Evolutionary conservation across 2,888 invertebrate genomes (phyloP).

Genomic region (Sarcophaga caerulescens): DNA sequence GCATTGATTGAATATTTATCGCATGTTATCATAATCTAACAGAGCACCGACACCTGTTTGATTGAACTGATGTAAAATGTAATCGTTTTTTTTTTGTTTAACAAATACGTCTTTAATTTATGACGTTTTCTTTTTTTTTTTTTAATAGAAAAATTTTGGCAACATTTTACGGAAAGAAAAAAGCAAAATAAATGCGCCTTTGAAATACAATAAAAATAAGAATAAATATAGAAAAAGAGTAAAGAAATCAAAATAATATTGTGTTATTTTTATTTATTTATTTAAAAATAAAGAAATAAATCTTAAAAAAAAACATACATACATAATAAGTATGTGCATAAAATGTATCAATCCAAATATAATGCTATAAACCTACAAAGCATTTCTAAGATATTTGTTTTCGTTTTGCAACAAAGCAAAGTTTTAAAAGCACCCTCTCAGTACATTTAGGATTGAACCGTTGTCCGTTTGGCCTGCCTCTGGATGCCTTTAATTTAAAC

Average conservation of each 20-base stretch:
- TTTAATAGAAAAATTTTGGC: constrained; percentile 34
- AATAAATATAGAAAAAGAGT: constrained; percentile 13
- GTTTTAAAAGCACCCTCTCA: no score
- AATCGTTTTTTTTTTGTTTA: no score
- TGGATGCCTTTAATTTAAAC: no score
- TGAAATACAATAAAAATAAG: constrained; percentile 31
- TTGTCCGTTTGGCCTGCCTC: no score
- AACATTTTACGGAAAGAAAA: constrained; percentile 31
- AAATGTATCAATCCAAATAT: no score
- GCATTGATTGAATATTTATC: not conserved
- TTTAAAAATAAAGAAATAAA: not conserved
- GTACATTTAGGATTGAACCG: no score
- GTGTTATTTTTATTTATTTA: not conserved
- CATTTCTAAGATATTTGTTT: no score
- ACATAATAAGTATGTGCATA: no score
- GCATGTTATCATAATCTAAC: not conserved
- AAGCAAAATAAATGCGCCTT: constrained; percentile 1
- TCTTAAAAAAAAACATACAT: not conserved
- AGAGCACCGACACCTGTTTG: not conserved
- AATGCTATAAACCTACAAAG: no score
- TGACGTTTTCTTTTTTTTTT: not conserved
- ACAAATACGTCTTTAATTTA: not conserved
- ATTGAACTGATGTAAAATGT: not conserved
- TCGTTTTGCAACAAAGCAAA: no score
- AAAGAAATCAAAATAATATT: not conserved